Percentiles rank a stretch among this genome's conserved stretches.
These are phyloP conservation scores for Trogon surrucura DNA, from an alignment of 2,113 vertebrate species.

Conservation along the genomic window DNA sequence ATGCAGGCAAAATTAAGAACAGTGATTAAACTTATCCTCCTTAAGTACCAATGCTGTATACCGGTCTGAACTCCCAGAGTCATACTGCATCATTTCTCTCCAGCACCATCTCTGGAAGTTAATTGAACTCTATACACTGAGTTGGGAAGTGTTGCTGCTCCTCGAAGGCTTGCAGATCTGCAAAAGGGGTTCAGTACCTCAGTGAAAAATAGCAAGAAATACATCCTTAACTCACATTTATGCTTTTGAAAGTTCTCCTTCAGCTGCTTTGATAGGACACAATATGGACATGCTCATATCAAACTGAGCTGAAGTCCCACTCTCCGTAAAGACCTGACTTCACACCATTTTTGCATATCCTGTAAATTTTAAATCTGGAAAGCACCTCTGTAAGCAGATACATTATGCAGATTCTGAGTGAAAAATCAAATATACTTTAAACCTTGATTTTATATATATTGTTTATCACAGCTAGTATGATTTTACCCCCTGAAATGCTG, in stretches of 20 bases:
- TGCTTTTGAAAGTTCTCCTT: background rate
- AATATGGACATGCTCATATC: background rate
- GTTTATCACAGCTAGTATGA: background rate
- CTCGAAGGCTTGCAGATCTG: background rate
- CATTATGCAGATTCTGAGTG: background rate
- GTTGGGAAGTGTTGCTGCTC: background rate
- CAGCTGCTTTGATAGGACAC: background rate
- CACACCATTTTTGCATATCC: fast-evolving
- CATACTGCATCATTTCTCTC: background rate
- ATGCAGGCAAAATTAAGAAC: background rate
- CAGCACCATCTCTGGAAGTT: background rate
- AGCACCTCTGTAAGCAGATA: background rate
- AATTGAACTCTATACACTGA: background rate
- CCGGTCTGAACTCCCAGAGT: background rate
- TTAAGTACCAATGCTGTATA: background rate
- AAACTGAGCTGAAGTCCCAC: background rate
- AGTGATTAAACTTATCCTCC: background rate
- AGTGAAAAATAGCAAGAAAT: background rate
- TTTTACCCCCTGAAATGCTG: background rate
- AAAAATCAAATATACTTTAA: background rate
- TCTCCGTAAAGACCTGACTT: background rate
- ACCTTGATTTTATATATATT: background rate
- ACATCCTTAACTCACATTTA: background rate
- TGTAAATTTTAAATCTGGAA: background rate
- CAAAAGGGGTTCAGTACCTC: background rate